Evolutionary conservation across 1,140 invertebrate species (phyloP).

Genomic region (Drosophila equinoxialis): DNA sequence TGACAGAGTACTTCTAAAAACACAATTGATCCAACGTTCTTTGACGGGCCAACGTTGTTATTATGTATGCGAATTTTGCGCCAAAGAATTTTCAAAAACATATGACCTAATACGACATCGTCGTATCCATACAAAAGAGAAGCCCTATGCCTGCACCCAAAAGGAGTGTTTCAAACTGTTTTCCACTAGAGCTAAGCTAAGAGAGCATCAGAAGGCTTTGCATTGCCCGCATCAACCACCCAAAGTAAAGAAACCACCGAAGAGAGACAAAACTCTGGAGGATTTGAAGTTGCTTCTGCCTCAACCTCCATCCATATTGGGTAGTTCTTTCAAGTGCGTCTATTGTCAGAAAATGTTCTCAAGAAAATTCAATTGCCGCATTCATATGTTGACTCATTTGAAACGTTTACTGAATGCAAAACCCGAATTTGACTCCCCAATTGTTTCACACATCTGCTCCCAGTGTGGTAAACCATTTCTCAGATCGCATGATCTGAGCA

Average conservation of each 20-base stretch:
- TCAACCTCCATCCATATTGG: not conserved
- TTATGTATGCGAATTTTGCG: constrained; percentile 58
- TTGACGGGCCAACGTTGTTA: not conserved
- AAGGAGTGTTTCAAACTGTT: constrained; percentile 19
- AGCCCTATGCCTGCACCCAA: constrained; percentile 27
- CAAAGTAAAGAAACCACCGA: not conserved
- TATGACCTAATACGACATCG: constrained; percentile 50
- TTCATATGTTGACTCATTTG: constrained; percentile 31
- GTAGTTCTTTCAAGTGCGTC: constrained; percentile 30
- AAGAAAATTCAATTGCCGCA: constrained; percentile 36
- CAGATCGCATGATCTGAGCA: constrained; percentile 17
- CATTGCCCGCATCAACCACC: not conserved
- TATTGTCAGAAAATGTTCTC: constrained; percentile 25
- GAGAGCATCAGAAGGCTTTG: constrained; percentile 21
- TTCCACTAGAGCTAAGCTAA: constrained; percentile 21
- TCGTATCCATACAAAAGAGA: constrained; percentile 43
- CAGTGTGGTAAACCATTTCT: constrained; percentile 31
- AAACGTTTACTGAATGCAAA: constrained; percentile 2
- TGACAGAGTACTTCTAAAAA: not conserved
- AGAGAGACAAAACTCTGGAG: not conserved
- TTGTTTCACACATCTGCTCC: not conserved
- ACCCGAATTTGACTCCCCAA: not conserved
- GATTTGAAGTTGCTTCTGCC: constrained; percentile 1
- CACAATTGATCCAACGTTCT: constrained; percentile 19
- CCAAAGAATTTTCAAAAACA: constrained; percentile 46